phyloP scores from a whole-genome alignment of 1,140 invertebrate species.

The Lepidurus couesii region DNA sequence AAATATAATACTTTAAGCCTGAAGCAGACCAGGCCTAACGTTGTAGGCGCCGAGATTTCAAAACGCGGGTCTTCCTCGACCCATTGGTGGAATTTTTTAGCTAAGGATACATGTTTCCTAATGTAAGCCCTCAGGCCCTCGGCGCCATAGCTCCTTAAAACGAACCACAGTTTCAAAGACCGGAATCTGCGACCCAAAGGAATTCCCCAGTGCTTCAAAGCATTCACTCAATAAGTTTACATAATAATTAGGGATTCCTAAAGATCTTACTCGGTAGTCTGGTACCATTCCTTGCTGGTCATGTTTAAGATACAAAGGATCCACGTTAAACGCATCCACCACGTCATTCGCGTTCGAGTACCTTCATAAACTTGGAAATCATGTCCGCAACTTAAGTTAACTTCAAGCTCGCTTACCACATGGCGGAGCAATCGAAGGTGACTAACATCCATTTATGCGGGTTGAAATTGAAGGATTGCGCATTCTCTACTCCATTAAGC shows the following conservation, averaged over 20 bases:
- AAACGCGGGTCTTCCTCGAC: slow-evolving; percentile 82
- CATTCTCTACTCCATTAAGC: slow-evolving; percentile 74
- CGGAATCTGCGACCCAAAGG: slow-evolving; percentile 83
- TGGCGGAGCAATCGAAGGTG: slow-evolving; percentile 93
- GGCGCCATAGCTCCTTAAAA: slow-evolving; percentile 87
- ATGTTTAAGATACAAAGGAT: slow-evolving; percentile 29
- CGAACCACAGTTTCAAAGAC: slow-evolving; percentile 96
- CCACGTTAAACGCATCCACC: slow-evolving; percentile 27
- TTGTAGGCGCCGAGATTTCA: slow-evolving; percentile 88
- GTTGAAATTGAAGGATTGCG: slow-evolving; percentile 68
- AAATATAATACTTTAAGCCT: slow-evolving; percentile 10
- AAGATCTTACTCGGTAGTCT: slow-evolving; percentile 27
- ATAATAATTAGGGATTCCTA: slow-evolving; percentile 24
- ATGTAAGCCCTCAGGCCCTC: slow-evolving; percentile 89
- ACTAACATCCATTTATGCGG: slow-evolving; percentile 81
- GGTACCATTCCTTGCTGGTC: slow-evolving; percentile 26
- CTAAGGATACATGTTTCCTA: slow-evolving; percentile 81
- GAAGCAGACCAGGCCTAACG: too few relatives aligned
- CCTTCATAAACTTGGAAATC: neutral
- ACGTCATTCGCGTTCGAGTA: neutral
- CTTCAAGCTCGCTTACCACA: slow-evolving; percentile 63
- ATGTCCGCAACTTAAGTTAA: neutral
- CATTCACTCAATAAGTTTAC: slow-evolving; percentile 23
- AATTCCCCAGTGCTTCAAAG: slow-evolving; percentile 86
- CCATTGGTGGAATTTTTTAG: slow-evolving; percentile 83